phyloP scores from a whole-genome alignment of 2,888 invertebrate species.

The Patella caerulea region DNA sequence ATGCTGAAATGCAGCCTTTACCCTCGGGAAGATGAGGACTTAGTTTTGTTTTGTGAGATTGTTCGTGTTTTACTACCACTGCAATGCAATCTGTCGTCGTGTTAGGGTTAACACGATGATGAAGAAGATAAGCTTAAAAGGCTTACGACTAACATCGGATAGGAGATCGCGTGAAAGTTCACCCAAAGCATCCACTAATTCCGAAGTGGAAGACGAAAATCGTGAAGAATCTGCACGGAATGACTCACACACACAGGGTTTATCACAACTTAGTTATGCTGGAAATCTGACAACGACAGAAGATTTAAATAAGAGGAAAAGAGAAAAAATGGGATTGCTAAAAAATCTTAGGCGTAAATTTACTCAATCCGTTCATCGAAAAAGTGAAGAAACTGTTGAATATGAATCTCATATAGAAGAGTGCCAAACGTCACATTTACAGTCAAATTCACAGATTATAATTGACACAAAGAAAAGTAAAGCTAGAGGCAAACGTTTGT shows the following conservation, averaged over 20 bases:
- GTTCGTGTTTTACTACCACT: constrained; percentile 21
- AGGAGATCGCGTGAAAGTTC: constrained; percentile 27
- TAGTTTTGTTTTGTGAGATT: constrained; percentile 31
- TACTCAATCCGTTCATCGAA: constrained; percentile 49
- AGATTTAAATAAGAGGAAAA: constrained; percentile 44
- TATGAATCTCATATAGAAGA: constrained; percentile 47
- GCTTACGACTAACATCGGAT: constrained; percentile 47
- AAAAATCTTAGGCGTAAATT: constrained; percentile 54
- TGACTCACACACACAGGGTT: constrained; percentile 32
- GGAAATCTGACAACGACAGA: constrained; percentile 42
- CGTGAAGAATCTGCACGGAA: constrained; percentile 26
- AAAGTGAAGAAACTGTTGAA: constrained; percentile 40
- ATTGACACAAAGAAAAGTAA: constrained; percentile 49
- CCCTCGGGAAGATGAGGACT: constrained; percentile 28
- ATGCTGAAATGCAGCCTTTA: constrained; percentile 27
- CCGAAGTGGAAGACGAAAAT: constrained; percentile 27
- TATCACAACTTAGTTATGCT: constrained; percentile 39
- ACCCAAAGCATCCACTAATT: constrained; percentile 29
- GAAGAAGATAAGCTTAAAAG: constrained; percentile 55
- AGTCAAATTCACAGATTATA: constrained; percentile 39
- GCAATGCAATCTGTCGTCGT: constrained; percentile 25
- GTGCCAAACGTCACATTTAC: constrained; percentile 24
- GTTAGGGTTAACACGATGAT: constrained; percentile 43
- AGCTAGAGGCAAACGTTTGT: constrained; percentile 46
- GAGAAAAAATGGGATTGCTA: constrained; percentile 57